These are phyloP conservation scores for Steatornis caripensis DNA, from an alignment of 2,113 vertebrate genomes.

Conservation along the genomic window DNA sequence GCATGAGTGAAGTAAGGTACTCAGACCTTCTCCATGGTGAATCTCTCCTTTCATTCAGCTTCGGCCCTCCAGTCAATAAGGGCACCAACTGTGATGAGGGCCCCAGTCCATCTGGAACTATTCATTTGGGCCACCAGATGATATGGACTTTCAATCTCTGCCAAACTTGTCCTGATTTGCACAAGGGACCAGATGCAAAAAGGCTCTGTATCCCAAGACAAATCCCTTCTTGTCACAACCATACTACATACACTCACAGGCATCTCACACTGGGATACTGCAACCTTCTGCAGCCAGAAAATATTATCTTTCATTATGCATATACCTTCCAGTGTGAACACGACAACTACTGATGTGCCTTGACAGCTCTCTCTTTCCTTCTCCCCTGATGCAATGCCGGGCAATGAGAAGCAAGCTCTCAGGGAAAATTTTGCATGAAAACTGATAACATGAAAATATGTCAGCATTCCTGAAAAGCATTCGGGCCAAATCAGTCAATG, in stretches of 20 bases:
- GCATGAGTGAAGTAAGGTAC: not conserved
- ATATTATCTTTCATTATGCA: conserved; percentile 44
- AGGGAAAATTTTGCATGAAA: conserved; percentile 18
- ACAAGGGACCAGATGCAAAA: conserved; percentile 27
- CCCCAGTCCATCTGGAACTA: conserved; percentile 58
- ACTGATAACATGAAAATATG: conserved; percentile 55
- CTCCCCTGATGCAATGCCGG: not conserved
- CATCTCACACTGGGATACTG: not conserved
- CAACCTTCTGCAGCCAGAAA: conserved; percentile 42
- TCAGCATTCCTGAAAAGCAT: conserved; percentile 49
- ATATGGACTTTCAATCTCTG: conserved; percentile 53
- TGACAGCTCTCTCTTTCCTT: conserved; percentile 51
- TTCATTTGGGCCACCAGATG: conserved; percentile 51
- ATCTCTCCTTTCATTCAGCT: conserved; percentile 16
- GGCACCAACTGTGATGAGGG: conserved; percentile 47
- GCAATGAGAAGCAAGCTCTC: conserved; percentile 6
- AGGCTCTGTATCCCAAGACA: conserved; percentile 29
- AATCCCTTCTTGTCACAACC: conserved; percentile 31
- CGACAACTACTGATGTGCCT: conserved; percentile 22
- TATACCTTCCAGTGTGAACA: conserved; percentile 32
- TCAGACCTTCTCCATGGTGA: not conserved
- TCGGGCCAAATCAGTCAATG: not conserved
- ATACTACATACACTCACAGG: not conserved
- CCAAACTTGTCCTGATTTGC: conserved; percentile 46
- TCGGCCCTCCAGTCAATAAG: conserved; percentile 1